Conservation (phyloP, 2,113 vertebrate species). For the Elaphurus davidianus region DNA sequence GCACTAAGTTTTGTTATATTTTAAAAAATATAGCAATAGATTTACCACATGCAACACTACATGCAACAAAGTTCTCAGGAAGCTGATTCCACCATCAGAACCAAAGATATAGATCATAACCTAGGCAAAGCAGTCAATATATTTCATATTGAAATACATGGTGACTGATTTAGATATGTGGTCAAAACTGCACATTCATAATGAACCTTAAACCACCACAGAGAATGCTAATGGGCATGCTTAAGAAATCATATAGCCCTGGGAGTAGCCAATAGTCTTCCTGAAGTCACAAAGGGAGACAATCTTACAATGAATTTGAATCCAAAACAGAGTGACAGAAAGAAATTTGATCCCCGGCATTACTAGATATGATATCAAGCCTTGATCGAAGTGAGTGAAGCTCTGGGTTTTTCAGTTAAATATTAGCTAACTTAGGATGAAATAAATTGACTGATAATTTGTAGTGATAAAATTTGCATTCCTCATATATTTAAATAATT, state of each 20-base stretch:
- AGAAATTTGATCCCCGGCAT: not conserved
- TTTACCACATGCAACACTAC: not conserved
- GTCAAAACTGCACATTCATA: not conserved
- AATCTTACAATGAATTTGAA: not conserved
- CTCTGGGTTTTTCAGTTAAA: not conserved
- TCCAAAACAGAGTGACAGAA: not conserved
- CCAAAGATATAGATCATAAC: not conserved
- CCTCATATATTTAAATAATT: not conserved
- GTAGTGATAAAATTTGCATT: conserved; percentile 3
- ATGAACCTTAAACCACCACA: not conserved
- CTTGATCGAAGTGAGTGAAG: not conserved
- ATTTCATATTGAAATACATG: not conserved
- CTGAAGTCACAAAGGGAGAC: not conserved
- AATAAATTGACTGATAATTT: not conserved
- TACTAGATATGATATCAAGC: not conserved
- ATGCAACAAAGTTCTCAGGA: not conserved
- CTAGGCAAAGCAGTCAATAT: not conserved
- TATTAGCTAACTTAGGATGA: not conserved
- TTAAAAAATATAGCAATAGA: not conserved
- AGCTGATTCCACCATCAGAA: not conserved
- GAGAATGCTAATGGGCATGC: not conserved
- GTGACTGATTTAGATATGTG: not conserved
- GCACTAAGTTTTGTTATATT: not conserved
- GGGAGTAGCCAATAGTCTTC: not conserved
- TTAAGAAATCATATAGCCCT: not conserved